Evolutionary conservation across 2,797 vertebrate species (phyloP).

Genomic region (Melanotaenia trifasciata): DNA sequence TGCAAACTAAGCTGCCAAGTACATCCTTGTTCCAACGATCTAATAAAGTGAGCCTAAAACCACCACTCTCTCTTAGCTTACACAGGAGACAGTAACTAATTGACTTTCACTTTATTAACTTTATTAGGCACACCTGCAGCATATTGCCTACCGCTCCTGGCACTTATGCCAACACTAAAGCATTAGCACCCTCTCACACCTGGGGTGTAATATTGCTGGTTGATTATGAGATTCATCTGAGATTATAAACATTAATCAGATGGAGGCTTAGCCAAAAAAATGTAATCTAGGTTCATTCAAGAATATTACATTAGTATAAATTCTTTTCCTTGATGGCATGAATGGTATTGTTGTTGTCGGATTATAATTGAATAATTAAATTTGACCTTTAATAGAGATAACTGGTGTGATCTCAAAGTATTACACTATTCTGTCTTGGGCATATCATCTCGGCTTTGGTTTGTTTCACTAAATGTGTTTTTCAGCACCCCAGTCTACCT

Average conservation of each 20-base stretch:
- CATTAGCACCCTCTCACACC: conserved; percentile 14
- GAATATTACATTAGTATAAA: conserved; percentile 10
- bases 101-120: conserved; percentile 59
- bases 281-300: conserved; percentile 11
- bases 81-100: conserved; percentile 44
- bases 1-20: conserved; percentile 28
- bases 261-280: conserved; percentile 35
- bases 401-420: conserved; percentile 23
- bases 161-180: conserved; percentile 20
- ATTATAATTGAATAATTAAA: conserved; percentile 16
- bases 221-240: conserved; percentile 40
- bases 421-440: conserved; percentile 20
- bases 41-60: conserved; percentile 42
- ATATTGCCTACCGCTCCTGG: conserved; percentile 17
- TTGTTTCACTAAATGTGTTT: conserved; percentile 56
- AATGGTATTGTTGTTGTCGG: background rate
- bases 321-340: background rate
- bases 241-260: conserved; percentile 42
- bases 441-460: conserved; percentile 45
- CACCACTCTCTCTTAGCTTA: conserved; percentile 24
- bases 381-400: conserved; percentile 20
- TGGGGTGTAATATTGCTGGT: conserved; percentile 12
- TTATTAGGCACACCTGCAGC: conserved; percentile 54
- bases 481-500: conserved; percentile 61
- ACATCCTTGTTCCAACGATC: conserved; percentile 19